Conservation (phyloP, 2,888 invertebrate species). For the Limnephilus rhombicus region DNA sequence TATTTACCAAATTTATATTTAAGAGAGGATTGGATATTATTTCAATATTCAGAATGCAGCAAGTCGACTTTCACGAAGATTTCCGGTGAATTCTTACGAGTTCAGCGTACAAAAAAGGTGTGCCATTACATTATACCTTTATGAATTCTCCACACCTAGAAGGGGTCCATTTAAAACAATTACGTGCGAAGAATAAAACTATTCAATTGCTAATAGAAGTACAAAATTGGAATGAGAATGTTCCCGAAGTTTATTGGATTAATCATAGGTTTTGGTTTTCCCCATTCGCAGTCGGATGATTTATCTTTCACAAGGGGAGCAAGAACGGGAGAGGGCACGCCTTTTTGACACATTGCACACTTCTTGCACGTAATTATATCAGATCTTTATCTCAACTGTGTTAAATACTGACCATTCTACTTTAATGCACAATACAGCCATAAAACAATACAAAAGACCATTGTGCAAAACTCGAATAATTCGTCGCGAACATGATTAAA, state of each 20-base stretch:
- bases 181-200: not conserved
- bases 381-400: not conserved
- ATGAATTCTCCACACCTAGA: not conserved
- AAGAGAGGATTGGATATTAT: not conserved
- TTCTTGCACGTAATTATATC: not conserved
- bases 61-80: not conserved
- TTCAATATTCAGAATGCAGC: not conserved
- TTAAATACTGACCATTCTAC: not conserved
- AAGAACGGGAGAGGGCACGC: conserved; percentile 14
- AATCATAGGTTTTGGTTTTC: conserved; percentile 24
- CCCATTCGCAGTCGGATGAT: not conserved
- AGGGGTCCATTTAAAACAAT: conserved; percentile 1
- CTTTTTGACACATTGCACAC: conserved; percentile 15
- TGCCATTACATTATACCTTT: conserved; percentile 2
- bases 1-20: no score
- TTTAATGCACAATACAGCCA: not conserved
- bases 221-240: not conserved
- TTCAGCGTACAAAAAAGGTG: conserved; percentile 20
- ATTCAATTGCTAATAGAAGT: not conserved
- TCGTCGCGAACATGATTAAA: not conserved
- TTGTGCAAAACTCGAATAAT: conserved; percentile 6
- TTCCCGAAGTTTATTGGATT: not conserved
- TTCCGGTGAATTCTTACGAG: conserved; percentile 3
- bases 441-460: not conserved
- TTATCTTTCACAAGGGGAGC: not conserved